Base-by-base conservation (phyloP, 2,888 invertebrate genomes). In the Dorcus hopei region DNA sequence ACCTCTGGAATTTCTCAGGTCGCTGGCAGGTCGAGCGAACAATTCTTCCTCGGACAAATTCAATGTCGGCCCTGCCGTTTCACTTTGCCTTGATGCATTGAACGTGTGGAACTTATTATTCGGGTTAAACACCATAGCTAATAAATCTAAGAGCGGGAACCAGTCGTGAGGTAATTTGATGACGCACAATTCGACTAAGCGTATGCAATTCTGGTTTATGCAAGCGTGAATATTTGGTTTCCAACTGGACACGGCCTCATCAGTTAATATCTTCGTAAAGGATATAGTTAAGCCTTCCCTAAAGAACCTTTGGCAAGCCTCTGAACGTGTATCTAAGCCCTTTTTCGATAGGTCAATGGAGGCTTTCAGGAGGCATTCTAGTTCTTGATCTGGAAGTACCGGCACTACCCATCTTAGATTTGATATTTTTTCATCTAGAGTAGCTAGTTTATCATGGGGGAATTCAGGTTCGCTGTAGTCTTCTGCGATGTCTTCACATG, bases 241-340 rank as follows among this genome's bases (percentile, higher is more conserved):
- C 97, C 97, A 97, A 73, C 95, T 95, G 73, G 93, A 93, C 52
- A 97, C 97, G 54, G 97, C 97, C 80, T 97, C 97, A 79, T 97
- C 97, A 14, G 96, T 96, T 73, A 97, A 84, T 75, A 97, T 95
- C 82, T 97, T 97, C 51, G 93, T 93, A 79, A 97, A 97, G 53
- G 97, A 97, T 67, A 92, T 87, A 62, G 95, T 94, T 68, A 97
- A 84, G 52, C 95, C 95, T 77, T 97, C 96, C 71, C 93, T 88
- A 82, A 95, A 96, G 81, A 97, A 97, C 69, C 94, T 85, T 77
- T 96, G 95, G 79, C 97, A 97, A 54, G 90, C 87, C 79, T 91
- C 90, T 76, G 94, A 91, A 74, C 90, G 88, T 63, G 88, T 87
- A 81, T 97, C 97, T 78, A 91, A 84, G 89, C 94, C 93, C 82